A percentile compares a stretch with the other conserved stretches of the same genome.
Evolutionary conservation across 2,113 vertebrate species (phyloP).

Genomic region (Mirounga angustirostris): DNA sequence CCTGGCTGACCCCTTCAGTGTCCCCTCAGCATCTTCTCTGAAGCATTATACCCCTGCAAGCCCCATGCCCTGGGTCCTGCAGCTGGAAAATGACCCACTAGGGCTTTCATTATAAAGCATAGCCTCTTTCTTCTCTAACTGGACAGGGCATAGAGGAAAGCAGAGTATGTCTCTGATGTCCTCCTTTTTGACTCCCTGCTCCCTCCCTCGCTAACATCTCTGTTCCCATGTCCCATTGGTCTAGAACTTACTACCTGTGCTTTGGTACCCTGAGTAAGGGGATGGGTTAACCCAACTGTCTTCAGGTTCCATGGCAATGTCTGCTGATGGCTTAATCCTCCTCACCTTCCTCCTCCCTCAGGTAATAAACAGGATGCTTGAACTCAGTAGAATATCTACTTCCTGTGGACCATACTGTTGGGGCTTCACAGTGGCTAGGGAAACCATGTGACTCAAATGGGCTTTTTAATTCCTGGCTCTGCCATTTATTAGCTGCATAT

Average conservation of each 20-base stretch:
- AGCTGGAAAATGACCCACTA: background rate
- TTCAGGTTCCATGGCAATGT: background rate
- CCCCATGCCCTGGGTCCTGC: background rate
- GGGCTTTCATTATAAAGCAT: background rate
- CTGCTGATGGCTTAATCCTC: background rate
- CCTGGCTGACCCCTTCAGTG: background rate
- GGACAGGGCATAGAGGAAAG: background rate
- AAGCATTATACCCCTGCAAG: background rate
- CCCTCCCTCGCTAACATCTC: fast-evolving
- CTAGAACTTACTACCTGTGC: background rate
- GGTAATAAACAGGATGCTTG: background rate
- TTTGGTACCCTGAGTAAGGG: fast-evolving
- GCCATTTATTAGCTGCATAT: background rate
- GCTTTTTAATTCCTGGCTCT: background rate
- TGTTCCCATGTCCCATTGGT: background rate
- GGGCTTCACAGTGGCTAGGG: background rate
- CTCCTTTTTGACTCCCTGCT: background rate
- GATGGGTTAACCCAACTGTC: too few species aligned
- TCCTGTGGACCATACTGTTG: background rate
- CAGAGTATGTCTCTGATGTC: background rate
- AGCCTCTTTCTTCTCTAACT: background rate
- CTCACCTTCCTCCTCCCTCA: background rate
- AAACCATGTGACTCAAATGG: background rate
- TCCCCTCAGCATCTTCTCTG: background rate
- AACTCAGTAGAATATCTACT: background rate